Base-by-base conservation (phyloP, 1,140 invertebrate genomes). In the Papilio dardanus region DNA sequence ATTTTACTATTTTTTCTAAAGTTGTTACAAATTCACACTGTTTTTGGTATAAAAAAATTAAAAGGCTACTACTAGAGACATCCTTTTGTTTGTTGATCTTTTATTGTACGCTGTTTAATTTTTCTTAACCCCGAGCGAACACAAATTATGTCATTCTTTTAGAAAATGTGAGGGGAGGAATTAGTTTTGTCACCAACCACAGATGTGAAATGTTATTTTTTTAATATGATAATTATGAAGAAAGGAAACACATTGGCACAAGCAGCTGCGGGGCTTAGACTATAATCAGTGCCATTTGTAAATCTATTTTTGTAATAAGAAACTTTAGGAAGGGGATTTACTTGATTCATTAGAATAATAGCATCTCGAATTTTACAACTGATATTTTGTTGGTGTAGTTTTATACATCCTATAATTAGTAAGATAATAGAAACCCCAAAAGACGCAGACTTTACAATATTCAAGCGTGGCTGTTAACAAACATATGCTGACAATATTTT, bases 221-320 rank as follows among this genome's bases (percentile, higher is more conserved):
- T 54, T 24, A 16, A 62, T 30, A 62, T 14, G 10, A 62, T 28
- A 28, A 62, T 62, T 62, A 14, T 28, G 21, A 62, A 28, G 54
- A 62, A 62, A 24, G 54, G 54, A 30, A 62, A 62, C 54, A 62
- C 21, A 62, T 62, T 62, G 54, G 12, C 54, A 28, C 3, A 28
- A 62, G 24, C 54, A 62, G 54, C 54, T 62, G 54, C 54, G 54
- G 12, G 24, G 54, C 54, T 62, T 28, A 62, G 54, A 62, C 67
- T 35, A 19, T 69, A 69, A 69, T 40, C 12, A 42, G 10, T 69
- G 67, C 19, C 33, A 21, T 40, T 69, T 12, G 33, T 40, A 69
- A 69, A 69, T 24, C 33, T 37, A 35, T 68, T 68, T 40, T 37
- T 35, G 66, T 33, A 68, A 68, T 40, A 35, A 68, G 66, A 68